phyloP scores from a whole-genome alignment of 2,113 vertebrate species.

The Aegithalos caudatus region DNA sequence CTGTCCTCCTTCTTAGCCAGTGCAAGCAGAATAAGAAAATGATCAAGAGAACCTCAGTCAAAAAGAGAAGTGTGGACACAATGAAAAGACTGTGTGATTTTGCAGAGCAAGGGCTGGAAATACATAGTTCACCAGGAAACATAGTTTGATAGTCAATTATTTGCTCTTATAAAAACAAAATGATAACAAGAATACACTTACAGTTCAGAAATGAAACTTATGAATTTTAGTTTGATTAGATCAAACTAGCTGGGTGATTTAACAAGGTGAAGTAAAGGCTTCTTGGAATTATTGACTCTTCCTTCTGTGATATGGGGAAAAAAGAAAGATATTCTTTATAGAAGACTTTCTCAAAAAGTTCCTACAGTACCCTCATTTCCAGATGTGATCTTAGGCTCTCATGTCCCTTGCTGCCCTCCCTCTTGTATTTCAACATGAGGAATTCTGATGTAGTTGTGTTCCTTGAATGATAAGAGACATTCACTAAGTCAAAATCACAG shows the following conservation, averaged over 20 bases:
- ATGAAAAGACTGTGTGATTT: neutral
- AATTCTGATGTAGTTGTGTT: neutral
- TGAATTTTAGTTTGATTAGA: neutral
- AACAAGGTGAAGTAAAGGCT: rapidly evolving
- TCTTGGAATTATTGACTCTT: neutral
- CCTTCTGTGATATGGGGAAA: neutral
- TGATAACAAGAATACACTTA: neutral
- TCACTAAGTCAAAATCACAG: neutral
- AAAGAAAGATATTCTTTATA: neutral
- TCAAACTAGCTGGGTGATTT: neutral
- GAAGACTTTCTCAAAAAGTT: neutral
- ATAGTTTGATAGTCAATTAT: neutral
- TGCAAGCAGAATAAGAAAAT: neutral
- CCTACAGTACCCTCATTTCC: neutral
- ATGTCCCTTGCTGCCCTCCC: neutral
- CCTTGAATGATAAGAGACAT: neutral
- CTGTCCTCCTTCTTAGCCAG: neutral
- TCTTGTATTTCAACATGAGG: neutral
- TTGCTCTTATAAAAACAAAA: neutral
- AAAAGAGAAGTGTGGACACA: neutral
- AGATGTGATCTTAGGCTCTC: neutral
- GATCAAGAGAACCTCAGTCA: neutral
- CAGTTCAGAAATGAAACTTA: neutral
- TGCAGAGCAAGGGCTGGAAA: neutral
- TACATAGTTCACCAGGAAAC: neutral